Evolutionary conservation across 2,797 vertebrate species (phyloP).

Genomic region (Nothura maculosa): DNA sequence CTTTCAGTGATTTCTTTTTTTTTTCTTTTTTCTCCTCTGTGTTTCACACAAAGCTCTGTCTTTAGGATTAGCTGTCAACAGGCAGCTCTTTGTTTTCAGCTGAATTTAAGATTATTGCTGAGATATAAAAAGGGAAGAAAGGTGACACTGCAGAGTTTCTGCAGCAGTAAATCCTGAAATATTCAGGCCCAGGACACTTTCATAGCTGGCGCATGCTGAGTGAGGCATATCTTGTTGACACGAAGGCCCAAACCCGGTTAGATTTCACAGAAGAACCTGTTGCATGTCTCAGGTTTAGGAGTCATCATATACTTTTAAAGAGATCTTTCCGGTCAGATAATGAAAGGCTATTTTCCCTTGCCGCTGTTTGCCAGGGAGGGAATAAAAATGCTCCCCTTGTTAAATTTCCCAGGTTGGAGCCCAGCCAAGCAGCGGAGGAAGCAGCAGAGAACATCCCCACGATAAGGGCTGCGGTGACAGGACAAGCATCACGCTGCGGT

Average conservation of each 20-base stretch:
- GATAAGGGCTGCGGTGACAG: background rate
- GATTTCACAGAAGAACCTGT: background rate
- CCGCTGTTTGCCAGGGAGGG: background rate
- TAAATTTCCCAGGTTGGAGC: background rate
- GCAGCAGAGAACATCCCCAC: fast-evolving
- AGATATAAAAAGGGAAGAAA: constrained; percentile 64
- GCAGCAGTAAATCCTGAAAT: constrained; percentile 55
- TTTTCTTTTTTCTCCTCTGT: background rate
- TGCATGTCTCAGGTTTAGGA: constrained; percentile 1
- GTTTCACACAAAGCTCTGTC: constrained; percentile 73
- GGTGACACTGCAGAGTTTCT: constrained; percentile 65
- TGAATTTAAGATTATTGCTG: constrained; percentile 70
- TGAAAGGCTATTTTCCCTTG: background rate
- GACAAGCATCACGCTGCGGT: background rate
- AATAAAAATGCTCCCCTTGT: background rate
- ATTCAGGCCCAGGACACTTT: background rate
- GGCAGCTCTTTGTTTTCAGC: constrained; percentile 80
- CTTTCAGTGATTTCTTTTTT: constrained; percentile 47
- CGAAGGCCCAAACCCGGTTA: background rate
- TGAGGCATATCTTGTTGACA: background rate
- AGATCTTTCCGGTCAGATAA: background rate
- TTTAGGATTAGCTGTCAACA: constrained; percentile 77
- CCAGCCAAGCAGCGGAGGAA: background rate
- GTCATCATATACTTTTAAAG: background rate
- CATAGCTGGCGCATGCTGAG: constrained; percentile 59